These are phyloP conservation scores for Marcusenius ussheri DNA, from an alignment of 2,113 vertebrate species.

Conservation along the genomic window DNA sequence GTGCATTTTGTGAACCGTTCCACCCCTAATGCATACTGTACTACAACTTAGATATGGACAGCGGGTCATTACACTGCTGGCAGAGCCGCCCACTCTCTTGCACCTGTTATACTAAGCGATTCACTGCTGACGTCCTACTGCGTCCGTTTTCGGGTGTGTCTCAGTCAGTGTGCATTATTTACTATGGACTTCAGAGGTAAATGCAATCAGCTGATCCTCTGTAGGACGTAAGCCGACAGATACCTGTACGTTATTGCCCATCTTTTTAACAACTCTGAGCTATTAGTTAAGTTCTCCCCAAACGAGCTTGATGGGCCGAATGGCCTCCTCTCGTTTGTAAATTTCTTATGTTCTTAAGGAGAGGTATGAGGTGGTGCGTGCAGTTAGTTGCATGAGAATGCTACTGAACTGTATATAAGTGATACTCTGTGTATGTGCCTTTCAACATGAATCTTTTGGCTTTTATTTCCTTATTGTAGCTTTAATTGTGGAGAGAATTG, in stretches of 20 bases:
- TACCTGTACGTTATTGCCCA: background rate
- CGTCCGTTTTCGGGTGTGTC: background rate
- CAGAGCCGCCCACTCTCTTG: background rate
- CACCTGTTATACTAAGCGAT: background rate
- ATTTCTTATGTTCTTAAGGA: no score
- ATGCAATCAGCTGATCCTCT: background rate
- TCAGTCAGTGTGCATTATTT: background rate
- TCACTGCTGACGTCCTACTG: background rate
- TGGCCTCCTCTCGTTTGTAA: no score
- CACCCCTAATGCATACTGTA: background rate
- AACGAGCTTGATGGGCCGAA: no score
- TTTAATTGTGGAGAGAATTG: constrained; percentile 99
- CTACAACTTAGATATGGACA: background rate
- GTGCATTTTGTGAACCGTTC: no score
- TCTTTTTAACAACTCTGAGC: no score
- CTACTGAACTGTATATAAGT: background rate
- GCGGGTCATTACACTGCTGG: background rate
- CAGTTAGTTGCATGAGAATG: background rate
- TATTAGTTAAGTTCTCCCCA: no score
- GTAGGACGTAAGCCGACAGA: background rate
- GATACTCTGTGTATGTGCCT: background rate
- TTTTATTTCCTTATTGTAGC: constrained; percentile 53
- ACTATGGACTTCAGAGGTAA: background rate
- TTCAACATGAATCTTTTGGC: background rate
- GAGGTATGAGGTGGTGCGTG: background rate